Percentiles rank a stretch among this genome's conserved stretches.
Evolutionary conservation across 2,888 invertebrate genomes (phyloP).

Genomic region (Callinectes sapidus): DNA sequence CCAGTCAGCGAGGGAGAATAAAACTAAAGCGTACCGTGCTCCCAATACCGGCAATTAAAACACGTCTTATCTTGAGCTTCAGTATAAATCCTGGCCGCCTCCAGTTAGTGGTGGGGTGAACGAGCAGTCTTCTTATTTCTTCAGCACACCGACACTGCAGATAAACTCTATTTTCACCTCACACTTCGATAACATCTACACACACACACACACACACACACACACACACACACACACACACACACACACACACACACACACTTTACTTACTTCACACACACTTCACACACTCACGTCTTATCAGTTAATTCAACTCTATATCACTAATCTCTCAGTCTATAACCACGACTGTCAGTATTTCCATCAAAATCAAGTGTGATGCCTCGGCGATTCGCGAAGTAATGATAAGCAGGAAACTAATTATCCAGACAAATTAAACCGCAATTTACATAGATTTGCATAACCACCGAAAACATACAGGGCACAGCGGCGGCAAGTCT

Average conservation of each 20-base stretch:
- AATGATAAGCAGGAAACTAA: not conserved
- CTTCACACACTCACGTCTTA: no score
- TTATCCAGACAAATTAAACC: not conserved
- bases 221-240: no score
- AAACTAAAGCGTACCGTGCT: not conserved
- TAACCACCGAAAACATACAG: not conserved
- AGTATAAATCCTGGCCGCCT: not conserved
- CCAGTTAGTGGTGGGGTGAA: not conserved
- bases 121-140: not conserved
- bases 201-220: not conserved
- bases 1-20: not conserved
- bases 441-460: not conserved
- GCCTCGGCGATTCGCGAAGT: not conserved
- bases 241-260: not conserved
- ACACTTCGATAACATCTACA: not conserved
- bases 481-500: not conserved
- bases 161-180: not conserved
- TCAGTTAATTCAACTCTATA: not conserved
- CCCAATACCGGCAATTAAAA: not conserved
- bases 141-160: not conserved
- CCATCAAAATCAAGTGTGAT: not conserved
- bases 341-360: not conserved
- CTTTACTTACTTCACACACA: not conserved
- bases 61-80: not conserved
- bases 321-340: not conserved